phyloP scores from a whole-genome alignment of 2,888 invertebrate species.

The Siphlonurus alternatus region DNA sequence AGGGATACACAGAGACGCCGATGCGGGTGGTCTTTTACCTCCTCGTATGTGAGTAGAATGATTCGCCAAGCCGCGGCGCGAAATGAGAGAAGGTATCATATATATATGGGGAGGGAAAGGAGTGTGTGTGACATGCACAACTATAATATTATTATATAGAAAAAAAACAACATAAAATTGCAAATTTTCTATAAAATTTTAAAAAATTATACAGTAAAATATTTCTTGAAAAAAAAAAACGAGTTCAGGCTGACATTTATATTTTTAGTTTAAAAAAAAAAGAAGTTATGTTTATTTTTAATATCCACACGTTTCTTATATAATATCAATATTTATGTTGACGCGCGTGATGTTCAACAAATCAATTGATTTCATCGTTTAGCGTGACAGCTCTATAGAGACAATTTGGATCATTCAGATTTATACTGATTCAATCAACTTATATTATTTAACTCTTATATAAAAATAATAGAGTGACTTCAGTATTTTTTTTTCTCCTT shows the following conservation, averaged over 20 bases:
- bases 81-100: no score
- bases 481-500: no score
- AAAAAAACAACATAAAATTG: not conserved
- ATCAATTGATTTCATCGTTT: not conserved
- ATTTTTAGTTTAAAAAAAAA: no score
- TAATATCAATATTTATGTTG: no score
- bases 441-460: no score
- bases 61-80: no score
- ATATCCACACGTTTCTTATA: not conserved
- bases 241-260: not conserved
- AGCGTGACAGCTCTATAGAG: not conserved
- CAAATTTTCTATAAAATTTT: not conserved
- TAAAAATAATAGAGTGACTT: no score
- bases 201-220: not conserved
- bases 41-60: not conserved
- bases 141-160: not conserved
- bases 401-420: no score
- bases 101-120: no score
- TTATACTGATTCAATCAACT: no score
- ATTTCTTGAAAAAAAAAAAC: not conserved
- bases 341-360: not conserved
- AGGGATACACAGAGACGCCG: no score
- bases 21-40: not conserved
- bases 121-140: not conserved
- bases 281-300: not conserved